Evolutionary conservation across 2,113 vertebrate species (phyloP).

Genomic region (Camarhynchus parvulus): DNA sequence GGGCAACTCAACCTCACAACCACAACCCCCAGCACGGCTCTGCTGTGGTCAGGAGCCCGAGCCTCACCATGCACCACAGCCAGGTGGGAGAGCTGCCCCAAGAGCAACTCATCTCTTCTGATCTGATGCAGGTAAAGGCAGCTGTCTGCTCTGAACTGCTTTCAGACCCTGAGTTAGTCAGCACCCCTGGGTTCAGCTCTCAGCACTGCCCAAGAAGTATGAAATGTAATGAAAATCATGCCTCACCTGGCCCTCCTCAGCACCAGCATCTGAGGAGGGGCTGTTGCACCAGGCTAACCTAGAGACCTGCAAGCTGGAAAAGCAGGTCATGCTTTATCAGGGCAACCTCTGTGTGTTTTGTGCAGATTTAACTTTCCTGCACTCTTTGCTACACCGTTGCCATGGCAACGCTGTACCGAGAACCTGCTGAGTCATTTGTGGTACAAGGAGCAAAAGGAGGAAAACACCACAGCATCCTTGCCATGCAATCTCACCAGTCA

Average conservation of each 20-base stretch:
- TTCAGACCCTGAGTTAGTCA: background rate
- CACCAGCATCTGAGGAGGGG: background rate
- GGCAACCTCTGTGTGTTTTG: background rate
- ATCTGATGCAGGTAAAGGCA: background rate
- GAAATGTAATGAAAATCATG: background rate
- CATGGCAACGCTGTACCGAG: background rate
- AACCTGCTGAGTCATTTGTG: slow-evolving; percentile 9
- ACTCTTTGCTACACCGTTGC: background rate
- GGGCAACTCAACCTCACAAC: background rate
- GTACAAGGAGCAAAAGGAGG: background rate
- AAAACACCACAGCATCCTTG: background rate
- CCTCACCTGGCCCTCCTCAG: background rate
- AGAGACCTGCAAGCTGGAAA: background rate
- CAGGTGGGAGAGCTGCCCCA: background rate
- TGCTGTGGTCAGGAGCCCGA: background rate
- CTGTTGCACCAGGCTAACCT: background rate
- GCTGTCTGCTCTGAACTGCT: background rate
- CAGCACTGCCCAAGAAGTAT: background rate
- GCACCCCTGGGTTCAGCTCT: background rate
- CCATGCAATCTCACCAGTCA: background rate
- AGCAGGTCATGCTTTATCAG: background rate
- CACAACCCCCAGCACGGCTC: background rate
- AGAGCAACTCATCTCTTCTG: background rate
- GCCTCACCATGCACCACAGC: rapidly evolving
- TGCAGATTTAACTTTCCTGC: background rate